These are phyloP conservation scores for Platanista minor DNA, from an alignment of 2,113 vertebrate species.

Conservation along the genomic window DNA sequence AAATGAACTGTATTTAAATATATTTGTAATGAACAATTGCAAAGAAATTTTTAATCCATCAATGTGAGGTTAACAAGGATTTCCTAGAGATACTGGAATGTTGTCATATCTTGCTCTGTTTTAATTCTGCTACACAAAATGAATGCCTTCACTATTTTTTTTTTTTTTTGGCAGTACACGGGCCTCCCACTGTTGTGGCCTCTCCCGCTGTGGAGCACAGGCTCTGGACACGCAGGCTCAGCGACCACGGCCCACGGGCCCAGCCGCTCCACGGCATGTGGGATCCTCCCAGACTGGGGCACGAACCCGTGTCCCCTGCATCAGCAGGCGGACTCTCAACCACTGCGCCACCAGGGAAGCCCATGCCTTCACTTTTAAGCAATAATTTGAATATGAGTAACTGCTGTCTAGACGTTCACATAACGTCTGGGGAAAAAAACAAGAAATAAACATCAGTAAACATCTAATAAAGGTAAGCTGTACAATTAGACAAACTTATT, in stretches of 20 bases:
- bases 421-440: not conserved
- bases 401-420: not conserved
- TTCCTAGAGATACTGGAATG: not conserved
- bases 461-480: not conserved
- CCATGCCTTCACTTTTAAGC: not conserved
- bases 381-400: not conserved
- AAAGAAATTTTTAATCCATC: not conserved
- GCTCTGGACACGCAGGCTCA: no score
- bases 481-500: not conserved
- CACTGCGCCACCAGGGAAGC: no score
- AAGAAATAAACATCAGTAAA: not conserved
- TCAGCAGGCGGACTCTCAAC: no score
- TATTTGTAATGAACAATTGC: not conserved
- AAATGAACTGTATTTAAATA: not conserved
- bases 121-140: not conserved
- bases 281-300: no score
- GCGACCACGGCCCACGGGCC: no score
- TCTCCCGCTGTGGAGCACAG: no score
- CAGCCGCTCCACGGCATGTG: no score
- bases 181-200: no score
- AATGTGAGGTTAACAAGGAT: not conserved
- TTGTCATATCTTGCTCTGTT: not conserved
- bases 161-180: no score
- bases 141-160: not conserved
- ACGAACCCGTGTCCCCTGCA: no score